Base-by-base conservation (phyloP, 37 sponge, comb jelly and placozoan species). In the Spongilla lacustris region DNA sequence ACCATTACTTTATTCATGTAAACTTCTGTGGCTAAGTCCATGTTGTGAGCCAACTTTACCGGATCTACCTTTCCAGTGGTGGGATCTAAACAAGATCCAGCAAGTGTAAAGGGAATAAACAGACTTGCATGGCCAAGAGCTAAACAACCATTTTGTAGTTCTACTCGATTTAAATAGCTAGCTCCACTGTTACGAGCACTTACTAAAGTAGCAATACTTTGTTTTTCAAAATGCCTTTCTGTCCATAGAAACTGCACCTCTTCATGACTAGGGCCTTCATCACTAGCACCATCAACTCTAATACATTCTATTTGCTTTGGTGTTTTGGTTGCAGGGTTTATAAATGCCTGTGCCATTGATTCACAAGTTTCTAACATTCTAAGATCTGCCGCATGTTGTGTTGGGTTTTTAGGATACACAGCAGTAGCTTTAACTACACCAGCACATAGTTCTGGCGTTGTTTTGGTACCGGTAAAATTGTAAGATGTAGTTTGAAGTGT, bases 211-310 rank as follows among this genome's bases (percentile, higher is more conserved):
- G 23, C 67, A 30, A 75, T 12, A 30, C 78, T 77, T 24, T 48
- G 48, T 27, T 0, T 35, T 24, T 11, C 12, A 0, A 84, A 13
- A 68, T 85, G 85, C 26, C 78, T 23, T 0, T 24, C 38, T 67
- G 85, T 36, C 85, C 85, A 85, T n/a, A 31, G 49, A 67, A 76
- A 84, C 77, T 84, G 85, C 9, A 75, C 37, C 71, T 84, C 85
- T 67, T 58, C 69, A 75, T 84, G 85, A 36, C 19, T 41, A 9
- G 85, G 85, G 19, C 77, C 85, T 37, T 84, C 85, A 75, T 75
- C 85, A 66, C 23, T 76, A 10, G 77, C 85, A 21, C 85, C 85
- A 30, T 84, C 85, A 19, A 84, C 85, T 67, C 85, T 50, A 34
- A 76, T 37, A 50, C 85, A 84, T 37, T 84, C 85, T 10, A 84